Evolutionary conservation across 35 echinoderm and acorn worm species (phyloP).

Genomic region (Strongylocentrotus purpuratus): DNA sequence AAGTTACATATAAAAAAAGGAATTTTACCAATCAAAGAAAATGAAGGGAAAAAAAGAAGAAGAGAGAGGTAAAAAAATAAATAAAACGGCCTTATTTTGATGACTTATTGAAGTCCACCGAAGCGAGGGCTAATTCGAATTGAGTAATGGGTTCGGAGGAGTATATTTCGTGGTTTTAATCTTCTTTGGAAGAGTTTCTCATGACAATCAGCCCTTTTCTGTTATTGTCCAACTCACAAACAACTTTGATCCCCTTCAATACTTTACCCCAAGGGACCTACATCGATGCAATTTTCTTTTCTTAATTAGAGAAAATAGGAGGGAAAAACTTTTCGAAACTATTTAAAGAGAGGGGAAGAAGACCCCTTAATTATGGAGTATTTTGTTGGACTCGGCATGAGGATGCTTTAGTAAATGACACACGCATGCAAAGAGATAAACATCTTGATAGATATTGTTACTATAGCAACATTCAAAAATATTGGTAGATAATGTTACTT

Average conservation of each 20-base stretch:
- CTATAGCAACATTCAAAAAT: too few species aligned
- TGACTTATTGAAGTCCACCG: slow-evolving; percentile 10
- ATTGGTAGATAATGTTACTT: too few species aligned
- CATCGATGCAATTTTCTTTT: background rate
- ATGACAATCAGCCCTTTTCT: background rate
- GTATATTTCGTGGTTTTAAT: slow-evolving; percentile 20
- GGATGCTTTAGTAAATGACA: background rate
- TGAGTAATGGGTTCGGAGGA: slow-evolving; percentile 7
- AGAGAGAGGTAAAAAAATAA: slow-evolving; percentile 5
- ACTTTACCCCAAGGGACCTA: background rate
- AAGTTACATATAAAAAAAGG: background rate
- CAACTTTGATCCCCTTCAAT: slow-evolving; percentile 21
- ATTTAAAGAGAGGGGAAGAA: background rate
- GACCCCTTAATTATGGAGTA: background rate
- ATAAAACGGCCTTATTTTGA: slow-evolving; percentile 8
- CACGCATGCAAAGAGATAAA: too few species aligned
- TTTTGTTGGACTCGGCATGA: background rate
- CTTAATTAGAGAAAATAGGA: background rate
- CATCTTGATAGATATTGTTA: too few species aligned
- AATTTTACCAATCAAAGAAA: background rate
- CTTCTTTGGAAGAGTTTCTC: background rate
- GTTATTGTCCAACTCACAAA: slow-evolving; percentile 23
- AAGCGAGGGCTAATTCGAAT: background rate
- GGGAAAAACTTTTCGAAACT: background rate
- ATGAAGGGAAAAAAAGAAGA: background rate